Evolutionary conservation across 2,888 invertebrate species (phyloP), one percentile per base, ranked within the genome.

Genomic region (Pyrgus malvae): DNA sequence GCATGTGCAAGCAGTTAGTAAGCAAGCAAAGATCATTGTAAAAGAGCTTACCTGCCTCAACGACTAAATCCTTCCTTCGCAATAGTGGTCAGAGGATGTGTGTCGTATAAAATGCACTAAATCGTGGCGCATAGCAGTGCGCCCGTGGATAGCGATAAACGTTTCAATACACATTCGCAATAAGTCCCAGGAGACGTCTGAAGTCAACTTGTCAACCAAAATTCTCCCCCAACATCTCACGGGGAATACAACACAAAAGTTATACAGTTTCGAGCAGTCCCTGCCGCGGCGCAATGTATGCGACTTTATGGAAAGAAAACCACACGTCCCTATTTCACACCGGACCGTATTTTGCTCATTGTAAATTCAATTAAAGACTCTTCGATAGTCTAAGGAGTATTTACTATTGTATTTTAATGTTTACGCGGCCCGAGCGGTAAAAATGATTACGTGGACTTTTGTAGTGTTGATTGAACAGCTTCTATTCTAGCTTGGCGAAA

Each of bases 51-150:
- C 85, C 84, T 78, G 72, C 66, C 65, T 61, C 66, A 64, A 59
- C 59, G 67, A 78, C 90, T 90, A 90, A 86, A 90, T 78, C 76
- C 67, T 85, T 80, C 89, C 90, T 92, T 94, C 95, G 91, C 94
- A 93, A 80, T 94, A 95, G 78, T 95, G 95, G 68, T 95, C 94
- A 66, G 95, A 95, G 64, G 94, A 94, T 61, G 95, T 95, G 87
- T 95, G 94, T 76, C 94, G 91, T 85, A 95, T 95, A 74, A 94
- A 94, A 73, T 94, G 92, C 78, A 93, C 89, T 82, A 93, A 87
- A 83, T 94, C 92, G 91, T 93, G 93, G 92, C 94, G 93, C 94
- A 94, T 94, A 92, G 94, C 94, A 92, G 93, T 92, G 88, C 93
- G 92, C 84, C 90, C 90, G 88, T 90, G 90, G 69, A 90, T 90